A percentile compares a stretch with the other conserved stretches of the same genome.
Conservation (phyloP, 1,140 invertebrate species). For the Heliothis virescens region DNA sequence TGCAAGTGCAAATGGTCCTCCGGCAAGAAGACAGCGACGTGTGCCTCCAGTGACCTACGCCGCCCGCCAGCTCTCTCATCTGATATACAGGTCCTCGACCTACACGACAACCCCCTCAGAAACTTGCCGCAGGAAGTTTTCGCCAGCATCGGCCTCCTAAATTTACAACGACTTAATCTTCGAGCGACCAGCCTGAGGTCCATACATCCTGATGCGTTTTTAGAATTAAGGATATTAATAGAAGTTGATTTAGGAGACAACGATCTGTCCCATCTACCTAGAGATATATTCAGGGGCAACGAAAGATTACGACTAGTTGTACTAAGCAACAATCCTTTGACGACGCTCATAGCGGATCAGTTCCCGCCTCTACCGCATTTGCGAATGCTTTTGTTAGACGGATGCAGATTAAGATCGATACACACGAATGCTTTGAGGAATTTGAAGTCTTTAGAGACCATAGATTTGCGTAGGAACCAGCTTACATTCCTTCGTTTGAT, state of each 20-base stretch:
- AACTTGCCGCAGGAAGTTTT: conserved; percentile 93
- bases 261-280: conserved; percentile 89
- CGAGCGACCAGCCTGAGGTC: conserved; percentile 90
- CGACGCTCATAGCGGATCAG: conserved; percentile 88
- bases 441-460: conserved; percentile 81
- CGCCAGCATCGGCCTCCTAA: conserved; percentile 91
- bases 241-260: conserved; percentile 95
- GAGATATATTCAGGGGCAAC: conserved; percentile 92
- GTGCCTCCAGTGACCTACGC: conserved; percentile 91
- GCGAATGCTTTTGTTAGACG: conserved; percentile 91
- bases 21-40: conserved; percentile 94
- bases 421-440: conserved; percentile 88
- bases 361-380: conserved; percentile 92
- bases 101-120: conserved; percentile 92
- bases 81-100: conserved; percentile 94
- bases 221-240: conserved; percentile 94
- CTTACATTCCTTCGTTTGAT: conserved; percentile 82
- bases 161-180: conserved; percentile 94
- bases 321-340: conserved; percentile 91
- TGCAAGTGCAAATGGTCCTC: conserved; percentile 96
- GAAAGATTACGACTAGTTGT: conserved; percentile 90
- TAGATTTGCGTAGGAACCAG: conserved; percentile 83
- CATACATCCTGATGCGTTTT: conserved; percentile 93
- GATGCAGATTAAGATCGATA: conserved; percentile 91
- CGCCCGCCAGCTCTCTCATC: conserved; percentile 92